A percentile compares a stretch with the other conserved stretches of the same genome.
Conservation (phyloP, 2,113 vertebrate species). For the Elanoides forficatus region DNA sequence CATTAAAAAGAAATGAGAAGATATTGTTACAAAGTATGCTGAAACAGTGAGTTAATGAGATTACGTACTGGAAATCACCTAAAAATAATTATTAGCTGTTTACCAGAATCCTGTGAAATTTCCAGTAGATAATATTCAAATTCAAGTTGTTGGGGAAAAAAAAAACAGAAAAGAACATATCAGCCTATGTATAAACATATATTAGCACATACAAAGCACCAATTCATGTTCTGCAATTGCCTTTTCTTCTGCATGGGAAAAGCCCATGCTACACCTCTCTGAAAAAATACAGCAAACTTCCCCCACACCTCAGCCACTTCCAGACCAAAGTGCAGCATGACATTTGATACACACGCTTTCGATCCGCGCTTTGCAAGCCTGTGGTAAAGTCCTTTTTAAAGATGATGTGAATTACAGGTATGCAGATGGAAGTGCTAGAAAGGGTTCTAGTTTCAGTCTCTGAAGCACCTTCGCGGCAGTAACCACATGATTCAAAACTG, state of each 20-base stretch:
- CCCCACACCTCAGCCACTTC: constrained; percentile 20
- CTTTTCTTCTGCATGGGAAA: constrained; percentile 55
- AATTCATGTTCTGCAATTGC: neutral
- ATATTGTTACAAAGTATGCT: neutral
- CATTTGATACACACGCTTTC: constrained; percentile 39
- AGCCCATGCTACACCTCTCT: constrained; percentile 47
- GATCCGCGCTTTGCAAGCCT: neutral
- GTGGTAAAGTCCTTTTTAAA: constrained; percentile 47
- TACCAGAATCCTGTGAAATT: constrained; percentile 61
- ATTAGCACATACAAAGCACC: neutral
- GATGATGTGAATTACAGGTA: constrained; percentile 64
- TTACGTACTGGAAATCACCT: constrained; percentile 49
- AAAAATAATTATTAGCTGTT: constrained; percentile 54
- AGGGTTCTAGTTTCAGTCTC: constrained; percentile 34
- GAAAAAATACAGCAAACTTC: constrained; percentile 22
- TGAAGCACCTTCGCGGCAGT: constrained; percentile 21
- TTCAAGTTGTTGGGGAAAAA: neutral
- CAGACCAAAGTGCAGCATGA: constrained; percentile 36
- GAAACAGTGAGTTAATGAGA: constrained; percentile 24
- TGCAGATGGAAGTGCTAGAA: constrained; percentile 51
- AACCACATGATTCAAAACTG: constrained; percentile 45
- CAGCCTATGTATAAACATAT: neutral
- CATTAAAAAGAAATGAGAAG: neutral
- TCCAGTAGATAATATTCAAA: constrained; percentile 45
- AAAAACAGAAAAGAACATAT: neutral